Evolutionary conservation across 2,113 vertebrate species (phyloP).

Genomic region (Alces alces): DNA sequence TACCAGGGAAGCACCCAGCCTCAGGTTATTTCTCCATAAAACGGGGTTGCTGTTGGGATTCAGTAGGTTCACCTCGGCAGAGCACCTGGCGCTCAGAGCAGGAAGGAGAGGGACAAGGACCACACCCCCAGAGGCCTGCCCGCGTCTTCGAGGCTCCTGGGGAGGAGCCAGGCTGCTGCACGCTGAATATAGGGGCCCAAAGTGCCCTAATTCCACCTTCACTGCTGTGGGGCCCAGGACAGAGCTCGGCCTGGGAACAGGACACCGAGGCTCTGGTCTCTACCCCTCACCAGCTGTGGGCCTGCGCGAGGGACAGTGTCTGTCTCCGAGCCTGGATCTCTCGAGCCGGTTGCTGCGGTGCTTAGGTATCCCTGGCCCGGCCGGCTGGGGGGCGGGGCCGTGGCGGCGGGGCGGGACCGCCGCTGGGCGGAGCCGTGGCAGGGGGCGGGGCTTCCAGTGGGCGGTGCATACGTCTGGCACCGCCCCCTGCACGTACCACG

Average conservation of each 20-base stretch:
- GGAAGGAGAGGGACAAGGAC: neutral
- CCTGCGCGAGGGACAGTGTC: neutral
- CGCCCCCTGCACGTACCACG: neutral
- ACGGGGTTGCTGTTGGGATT: neutral
- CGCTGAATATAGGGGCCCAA: neutral
- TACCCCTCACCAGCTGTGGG: neutral
- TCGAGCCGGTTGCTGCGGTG: neutral
- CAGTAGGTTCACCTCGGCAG: neutral
- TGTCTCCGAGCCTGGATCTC: neutral
- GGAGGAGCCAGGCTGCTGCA: neutral
- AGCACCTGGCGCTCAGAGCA: neutral
- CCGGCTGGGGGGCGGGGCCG: neutral
- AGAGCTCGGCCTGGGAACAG: neutral
- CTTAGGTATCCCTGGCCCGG: neutral
- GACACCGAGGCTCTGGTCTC: neutral
- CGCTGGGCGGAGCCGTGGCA: neutral
- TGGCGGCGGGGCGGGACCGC: neutral
- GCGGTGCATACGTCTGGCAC: neutral
- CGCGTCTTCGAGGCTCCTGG: neutral
- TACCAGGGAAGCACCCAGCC: neutral
- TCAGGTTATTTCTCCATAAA: neutral
- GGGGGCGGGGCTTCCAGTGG: neutral
- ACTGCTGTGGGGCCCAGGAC: fast-evolving
- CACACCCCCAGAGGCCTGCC: neutral
- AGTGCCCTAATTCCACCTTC: neutral